Base-by-base conservation (phyloP, 1,140 invertebrate species). In the Drosophila pachea region DNA sequence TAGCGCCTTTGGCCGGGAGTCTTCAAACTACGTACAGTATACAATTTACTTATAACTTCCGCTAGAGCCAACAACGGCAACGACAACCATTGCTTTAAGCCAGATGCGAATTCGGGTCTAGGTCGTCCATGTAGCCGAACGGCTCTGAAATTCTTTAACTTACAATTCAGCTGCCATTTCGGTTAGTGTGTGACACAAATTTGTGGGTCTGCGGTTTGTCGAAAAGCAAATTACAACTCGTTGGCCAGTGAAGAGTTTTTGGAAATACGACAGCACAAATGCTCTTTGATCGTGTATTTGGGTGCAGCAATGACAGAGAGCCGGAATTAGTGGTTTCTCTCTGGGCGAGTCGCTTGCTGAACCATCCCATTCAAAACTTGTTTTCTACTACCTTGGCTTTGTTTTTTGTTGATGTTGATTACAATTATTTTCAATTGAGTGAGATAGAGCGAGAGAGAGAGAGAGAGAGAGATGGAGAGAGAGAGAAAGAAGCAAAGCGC, bases 321-420 rank as follows among this genome's bases (percentile, higher is more conserved):
- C 58, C 62, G 55, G 52, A 70, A 52, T 71, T 76, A 36, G 7
- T 42, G 65, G 16, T 59, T 36, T 31, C 47, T 42, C 38, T 47
- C 31, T 32, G 40, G 4, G 59, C 33, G 65, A 49, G 52, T 73
- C 52, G 43, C 32, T 43, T 45, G 1, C 14, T n/a, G 35, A 50
- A 32, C 42, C 38, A 32, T 12, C 16, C 12, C n/a, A 61, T 49
- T 78, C 49, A 35, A 73, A 83, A 84, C 78, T 75, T 52, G 81
- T 83, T 84, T 86, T 73, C 75, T 81, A 68, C 69, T 69, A 83
- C 79, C 79, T 83, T 83, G 79, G 79, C 68, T 83, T 83, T 84
- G 76, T 83, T 83, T 22, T 82, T 76, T 72, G 81, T 53, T 47
- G 32, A 43, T 59, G 73, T 73, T 68, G 71, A 76, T 68, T 76